Conservation (phyloP, 2,113 vertebrate species). For the Delphinus delphis region DNA sequence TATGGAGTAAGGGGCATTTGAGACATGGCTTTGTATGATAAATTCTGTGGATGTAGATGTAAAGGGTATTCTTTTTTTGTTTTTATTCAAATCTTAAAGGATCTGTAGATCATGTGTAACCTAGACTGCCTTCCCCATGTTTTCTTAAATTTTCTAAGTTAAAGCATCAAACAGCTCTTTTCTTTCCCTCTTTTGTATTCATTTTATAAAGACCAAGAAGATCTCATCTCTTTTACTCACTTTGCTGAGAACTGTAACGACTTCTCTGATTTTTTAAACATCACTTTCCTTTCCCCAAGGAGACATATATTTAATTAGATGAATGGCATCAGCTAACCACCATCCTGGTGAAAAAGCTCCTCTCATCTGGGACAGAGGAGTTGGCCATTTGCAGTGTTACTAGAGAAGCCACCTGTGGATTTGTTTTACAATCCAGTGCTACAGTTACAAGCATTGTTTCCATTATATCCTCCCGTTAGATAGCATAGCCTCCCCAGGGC, state of each 20-base stretch:
- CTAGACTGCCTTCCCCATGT: neutral
- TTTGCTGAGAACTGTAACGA: neutral
- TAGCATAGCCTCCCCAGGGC: neutral
- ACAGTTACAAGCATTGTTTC: neutral
- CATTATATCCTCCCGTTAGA: neutral
- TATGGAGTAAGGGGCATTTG: neutral
- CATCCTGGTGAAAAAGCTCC: neutral
- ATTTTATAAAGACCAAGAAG: conserved; percentile 3
- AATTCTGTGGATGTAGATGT: neutral
- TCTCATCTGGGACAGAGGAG: neutral
- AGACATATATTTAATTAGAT: neutral
- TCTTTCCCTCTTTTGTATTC: neutral
- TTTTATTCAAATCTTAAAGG: neutral
- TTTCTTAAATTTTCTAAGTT: conserved; percentile 12
- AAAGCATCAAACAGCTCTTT: neutral
- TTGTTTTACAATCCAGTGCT: neutral
- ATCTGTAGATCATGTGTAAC: neutral
- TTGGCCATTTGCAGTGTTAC: neutral
- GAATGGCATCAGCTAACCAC: neutral
- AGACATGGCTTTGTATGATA: neutral
- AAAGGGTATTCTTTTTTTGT: neutral
- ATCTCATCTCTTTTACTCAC: neutral
- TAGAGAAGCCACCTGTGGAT: neutral
- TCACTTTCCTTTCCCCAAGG: neutral
- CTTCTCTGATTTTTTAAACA: neutral